Percentiles rank a stretch among this genome's conserved stretches.
phyloP scores from a whole-genome alignment of 1,140 invertebrate species.

The Cyclargus thomasi region DNA sequence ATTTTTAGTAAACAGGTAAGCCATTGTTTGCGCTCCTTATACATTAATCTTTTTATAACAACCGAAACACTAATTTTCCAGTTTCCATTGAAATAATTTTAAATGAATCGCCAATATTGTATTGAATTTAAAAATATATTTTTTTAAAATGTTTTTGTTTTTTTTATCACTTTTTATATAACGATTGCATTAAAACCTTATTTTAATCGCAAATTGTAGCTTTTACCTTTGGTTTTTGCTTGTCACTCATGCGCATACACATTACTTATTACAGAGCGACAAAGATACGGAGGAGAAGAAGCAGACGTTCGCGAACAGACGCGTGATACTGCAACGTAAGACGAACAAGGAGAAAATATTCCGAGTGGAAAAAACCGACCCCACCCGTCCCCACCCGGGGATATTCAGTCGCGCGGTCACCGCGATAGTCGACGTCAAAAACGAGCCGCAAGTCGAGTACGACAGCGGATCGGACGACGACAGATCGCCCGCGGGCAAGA shows the following conservation, averaged over 20 bases:
- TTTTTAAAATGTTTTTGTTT: too few relatives aligned
- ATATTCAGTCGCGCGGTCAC: slow-evolving; percentile 59
- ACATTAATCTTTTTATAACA: too few relatives aligned
- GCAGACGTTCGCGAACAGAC: slow-evolving; percentile 42
- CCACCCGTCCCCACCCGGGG: slow-evolving; percentile 39
- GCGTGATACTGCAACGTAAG: slow-evolving; percentile 51
- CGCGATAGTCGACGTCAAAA: slow-evolving; percentile 33
- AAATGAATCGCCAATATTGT: too few relatives aligned
- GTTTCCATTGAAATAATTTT: too few relatives aligned
- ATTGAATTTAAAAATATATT: too few relatives aligned
- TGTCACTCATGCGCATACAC: too few relatives aligned
- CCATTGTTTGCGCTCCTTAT: neutral
- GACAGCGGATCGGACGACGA: slow-evolving; percentile 40
- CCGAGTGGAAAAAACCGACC: slow-evolving; percentile 40
- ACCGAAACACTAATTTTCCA: too few relatives aligned
- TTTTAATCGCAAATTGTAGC: too few relatives aligned
- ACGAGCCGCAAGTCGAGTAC: slow-evolving; percentile 40
- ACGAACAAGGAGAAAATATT: slow-evolving; percentile 39
- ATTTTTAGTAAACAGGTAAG: slow-evolving; percentile 50
- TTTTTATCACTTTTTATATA: too few relatives aligned
- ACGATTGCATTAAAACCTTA: too few relatives aligned
- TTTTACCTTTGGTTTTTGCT: too few relatives aligned
- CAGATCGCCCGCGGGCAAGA: slow-evolving; percentile 20
- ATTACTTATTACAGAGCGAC: slow-evolving; percentile 24
- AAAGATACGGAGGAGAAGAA: slow-evolving; percentile 33